Conservation (phyloP, 23 tunicate species). For the Halocynthia roretzi region DNA sequence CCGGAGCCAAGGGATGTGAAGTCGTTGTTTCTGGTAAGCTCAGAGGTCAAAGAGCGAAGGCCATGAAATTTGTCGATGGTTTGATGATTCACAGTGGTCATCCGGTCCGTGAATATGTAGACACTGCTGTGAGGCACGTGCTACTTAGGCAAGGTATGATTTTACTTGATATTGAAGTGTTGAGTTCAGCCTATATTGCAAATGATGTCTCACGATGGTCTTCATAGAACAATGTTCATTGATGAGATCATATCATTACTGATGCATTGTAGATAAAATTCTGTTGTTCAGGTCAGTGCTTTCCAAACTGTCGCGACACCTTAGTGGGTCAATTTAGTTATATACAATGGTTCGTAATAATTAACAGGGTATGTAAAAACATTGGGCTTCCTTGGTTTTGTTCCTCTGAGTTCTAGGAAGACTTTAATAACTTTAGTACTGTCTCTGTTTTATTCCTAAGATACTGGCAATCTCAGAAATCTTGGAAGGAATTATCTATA, state of each 20-base stretch:
- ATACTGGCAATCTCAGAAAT: no score
- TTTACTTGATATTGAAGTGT: background rate
- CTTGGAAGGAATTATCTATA: no score
- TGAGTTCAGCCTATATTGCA: conserved; percentile 17
- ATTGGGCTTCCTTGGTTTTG: background rate
- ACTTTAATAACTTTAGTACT: no score
- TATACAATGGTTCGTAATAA: background rate
- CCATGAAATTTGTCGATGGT: conserved; percentile 97
- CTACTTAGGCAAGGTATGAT: conserved; percentile 83
- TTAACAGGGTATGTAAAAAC: background rate
- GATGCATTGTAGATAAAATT: conserved; percentile 27
- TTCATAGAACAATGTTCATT: conserved; percentile 35
- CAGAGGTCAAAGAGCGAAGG: conserved; percentile 92
- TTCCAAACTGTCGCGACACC: no score
- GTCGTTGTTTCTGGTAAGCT: conserved; percentile 93
- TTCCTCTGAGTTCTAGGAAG: background rate
- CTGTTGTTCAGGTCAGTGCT: no score
- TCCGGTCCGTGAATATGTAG: conserved; percentile 94
- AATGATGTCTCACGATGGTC: conserved; percentile 83
- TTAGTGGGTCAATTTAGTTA: no score
- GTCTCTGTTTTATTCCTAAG: no score
- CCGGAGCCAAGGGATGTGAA: conserved; percentile 98
- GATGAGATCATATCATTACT: conserved; percentile 29
- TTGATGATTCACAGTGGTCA: conserved; percentile 97
- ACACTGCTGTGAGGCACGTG: conserved; percentile 95